These are phyloP conservation scores for Barypeithes pellucidus DNA, from an alignment of 2,888 invertebrate genomes.

Conservation along the genomic window DNA sequence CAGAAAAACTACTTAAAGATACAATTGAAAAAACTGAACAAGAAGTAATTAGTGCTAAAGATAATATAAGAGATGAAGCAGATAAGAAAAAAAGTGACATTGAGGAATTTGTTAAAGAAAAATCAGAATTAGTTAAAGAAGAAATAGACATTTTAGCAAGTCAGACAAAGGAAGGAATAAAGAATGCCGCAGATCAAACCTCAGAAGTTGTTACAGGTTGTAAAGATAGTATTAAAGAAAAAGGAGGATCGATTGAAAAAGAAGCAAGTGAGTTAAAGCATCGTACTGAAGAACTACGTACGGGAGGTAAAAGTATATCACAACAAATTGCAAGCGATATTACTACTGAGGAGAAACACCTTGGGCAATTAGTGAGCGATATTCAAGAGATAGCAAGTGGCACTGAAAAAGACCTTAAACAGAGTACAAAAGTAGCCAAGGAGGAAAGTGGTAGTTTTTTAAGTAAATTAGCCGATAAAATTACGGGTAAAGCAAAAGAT, in stretches of 20 bases:
- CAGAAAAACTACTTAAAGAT: conserved; percentile 35
- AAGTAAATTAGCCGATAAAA: conserved; percentile 53
- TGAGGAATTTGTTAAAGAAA: conserved; percentile 1
- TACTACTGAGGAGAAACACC: no score
- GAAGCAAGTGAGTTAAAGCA: neutral
- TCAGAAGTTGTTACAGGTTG: neutral
- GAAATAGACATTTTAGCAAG: neutral
- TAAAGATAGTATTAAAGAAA: neutral
- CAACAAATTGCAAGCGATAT: neutral
- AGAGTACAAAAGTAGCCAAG: conserved; percentile 56
- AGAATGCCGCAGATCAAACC: neutral
- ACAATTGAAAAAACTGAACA: neutral
- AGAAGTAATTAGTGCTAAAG: neutral
- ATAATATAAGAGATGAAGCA: neutral
- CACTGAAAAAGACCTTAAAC: conserved; percentile 54
- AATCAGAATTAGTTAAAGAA: neutral
- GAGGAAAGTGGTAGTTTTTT: conserved; percentile 56
- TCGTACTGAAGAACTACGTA: neutral
- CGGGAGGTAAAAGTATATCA: neutral
- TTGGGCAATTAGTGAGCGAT: conserved; percentile 12
- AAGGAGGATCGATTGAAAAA: neutral
- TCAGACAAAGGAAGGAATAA: neutral
- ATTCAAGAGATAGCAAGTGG: conserved; percentile 34
- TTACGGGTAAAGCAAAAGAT: conserved; percentile 48
- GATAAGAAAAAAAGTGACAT: neutral